Percentiles rank a stretch among this genome's conserved stretches.
Evolutionary conservation across 1,140 invertebrate genomes (phyloP).

Genomic region (Platorchestia sp.): DNA sequence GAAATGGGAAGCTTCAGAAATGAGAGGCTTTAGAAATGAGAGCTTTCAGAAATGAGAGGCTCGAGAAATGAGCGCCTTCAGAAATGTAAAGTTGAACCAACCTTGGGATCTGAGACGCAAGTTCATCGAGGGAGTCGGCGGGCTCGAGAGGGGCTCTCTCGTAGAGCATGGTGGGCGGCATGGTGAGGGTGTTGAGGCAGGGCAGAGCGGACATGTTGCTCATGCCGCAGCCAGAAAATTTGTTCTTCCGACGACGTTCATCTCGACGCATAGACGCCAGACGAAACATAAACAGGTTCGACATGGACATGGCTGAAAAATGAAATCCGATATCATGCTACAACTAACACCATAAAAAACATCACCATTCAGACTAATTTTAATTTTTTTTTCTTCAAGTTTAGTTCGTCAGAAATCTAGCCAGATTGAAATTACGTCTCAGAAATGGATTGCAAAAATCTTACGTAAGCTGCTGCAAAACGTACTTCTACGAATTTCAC

Average conservation of each 20-base stretch:
- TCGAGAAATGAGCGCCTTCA: background rate
- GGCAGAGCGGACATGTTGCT: conserved; percentile 71
- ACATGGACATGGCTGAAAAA: conserved; percentile 76
- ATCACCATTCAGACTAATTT: background rate
- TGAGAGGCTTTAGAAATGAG: no score
- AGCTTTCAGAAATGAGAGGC: no score
- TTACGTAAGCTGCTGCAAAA: background rate
- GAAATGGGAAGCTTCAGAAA: no score
- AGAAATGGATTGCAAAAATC: no score
- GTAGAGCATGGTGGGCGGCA: conserved; percentile 84
- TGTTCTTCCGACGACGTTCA: conserved; percentile 78
- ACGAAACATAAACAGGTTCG: conserved; percentile 92
- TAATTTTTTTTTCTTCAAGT: background rate
- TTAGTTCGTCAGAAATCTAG: background rate
- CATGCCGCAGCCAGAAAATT: conserved; percentile 66
- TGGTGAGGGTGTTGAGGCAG: conserved; percentile 75
- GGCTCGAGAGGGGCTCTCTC: conserved; percentile 86
- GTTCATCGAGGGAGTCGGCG: conserved; percentile 89
- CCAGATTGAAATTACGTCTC: background rate
- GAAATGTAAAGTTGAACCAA: conserved; percentile 69
- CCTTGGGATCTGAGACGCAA: conserved; percentile 92
- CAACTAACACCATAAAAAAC: background rate
- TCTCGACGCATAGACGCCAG: conserved; percentile 88
- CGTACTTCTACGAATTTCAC: background rate
- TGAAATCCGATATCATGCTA: background rate